Evolutionary conservation across 2,113 vertebrate species (phyloP).

Genomic region (Sorex araneus): DNA sequence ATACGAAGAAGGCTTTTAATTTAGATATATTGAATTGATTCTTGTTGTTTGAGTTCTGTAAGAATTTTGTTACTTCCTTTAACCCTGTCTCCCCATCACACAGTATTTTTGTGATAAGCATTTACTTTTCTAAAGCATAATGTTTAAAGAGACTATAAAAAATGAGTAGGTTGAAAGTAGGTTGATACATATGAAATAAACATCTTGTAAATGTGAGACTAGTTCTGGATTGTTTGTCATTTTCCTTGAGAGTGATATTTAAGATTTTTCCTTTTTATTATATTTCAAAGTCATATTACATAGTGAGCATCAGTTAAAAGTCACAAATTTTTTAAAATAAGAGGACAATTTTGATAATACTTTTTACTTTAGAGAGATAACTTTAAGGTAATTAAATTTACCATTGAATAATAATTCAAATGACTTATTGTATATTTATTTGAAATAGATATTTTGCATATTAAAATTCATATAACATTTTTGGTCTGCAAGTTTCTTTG

Average conservation of each 20-base stretch:
- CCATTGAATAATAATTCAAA: not conserved
- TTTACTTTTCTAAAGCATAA: not conserved
- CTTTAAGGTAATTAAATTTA: not conserved
- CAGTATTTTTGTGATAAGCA: not conserved
- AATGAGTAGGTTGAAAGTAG: not conserved
- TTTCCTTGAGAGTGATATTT: not conserved
- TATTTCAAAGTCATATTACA: not conserved
- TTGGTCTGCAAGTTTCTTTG: not conserved
- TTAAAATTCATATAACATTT: not conserved
- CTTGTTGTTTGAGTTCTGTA: not conserved
- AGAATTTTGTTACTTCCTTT: not conserved
- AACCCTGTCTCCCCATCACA: not conserved
- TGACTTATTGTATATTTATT: not conserved
- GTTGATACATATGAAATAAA: not conserved
- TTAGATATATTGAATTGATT: not conserved
- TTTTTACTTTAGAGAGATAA: not conserved
- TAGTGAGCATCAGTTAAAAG: not conserved
- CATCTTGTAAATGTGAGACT: not conserved
- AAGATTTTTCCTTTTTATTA: not conserved
- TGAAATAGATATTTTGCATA: not conserved
- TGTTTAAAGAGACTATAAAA: not conserved
- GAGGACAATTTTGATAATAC: too few species aligned
- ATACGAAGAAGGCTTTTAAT: not conserved
- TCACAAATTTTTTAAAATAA: too few species aligned
- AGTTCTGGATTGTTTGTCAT: not conserved